These are phyloP conservation scores for Sinosuthora webbiana DNA, from an alignment of 2,113 vertebrate genomes.

Conservation along the genomic window DNA sequence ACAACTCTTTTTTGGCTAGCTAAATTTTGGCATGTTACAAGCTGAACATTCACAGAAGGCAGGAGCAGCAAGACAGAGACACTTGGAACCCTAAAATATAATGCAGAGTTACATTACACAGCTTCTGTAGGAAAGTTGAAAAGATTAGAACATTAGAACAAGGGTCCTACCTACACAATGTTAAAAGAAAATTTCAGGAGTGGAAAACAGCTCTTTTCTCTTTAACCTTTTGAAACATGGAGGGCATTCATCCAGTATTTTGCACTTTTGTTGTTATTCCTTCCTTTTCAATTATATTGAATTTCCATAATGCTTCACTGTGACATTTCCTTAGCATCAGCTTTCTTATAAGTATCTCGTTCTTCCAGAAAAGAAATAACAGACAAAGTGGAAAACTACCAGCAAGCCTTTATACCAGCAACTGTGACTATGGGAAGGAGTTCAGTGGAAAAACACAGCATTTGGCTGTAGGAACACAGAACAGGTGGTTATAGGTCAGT, in stretches of 20 bases:
- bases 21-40: not conserved
- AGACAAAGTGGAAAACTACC: not conserved
- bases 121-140: not conserved
- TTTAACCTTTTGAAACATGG: not conserved
- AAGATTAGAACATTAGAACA: not conserved
- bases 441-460: not conserved
- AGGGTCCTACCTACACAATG: not conserved
- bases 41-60: not conserved
- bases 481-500: constrained; percentile 31
- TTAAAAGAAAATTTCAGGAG: not conserved
- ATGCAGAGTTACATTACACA: not conserved
- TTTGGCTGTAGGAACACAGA: constrained; percentile 9
- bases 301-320: constrained; percentile 4
- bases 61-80: not conserved
- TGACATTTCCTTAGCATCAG: not conserved
- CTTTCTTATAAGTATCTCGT: not conserved
- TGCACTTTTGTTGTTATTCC: not conserved
- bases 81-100: not conserved
- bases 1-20: not conserved
- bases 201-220: not conserved
- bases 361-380: not conserved
- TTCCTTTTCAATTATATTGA: not conserved
- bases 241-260: not conserved
- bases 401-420: not conserved
- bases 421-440: not conserved